Percentiles rank a stretch among this genome's conserved stretches.
Evolutionary conservation across 2,113 vertebrate genomes (phyloP).

Genomic region (Neolamprologus brichardi): DNA sequence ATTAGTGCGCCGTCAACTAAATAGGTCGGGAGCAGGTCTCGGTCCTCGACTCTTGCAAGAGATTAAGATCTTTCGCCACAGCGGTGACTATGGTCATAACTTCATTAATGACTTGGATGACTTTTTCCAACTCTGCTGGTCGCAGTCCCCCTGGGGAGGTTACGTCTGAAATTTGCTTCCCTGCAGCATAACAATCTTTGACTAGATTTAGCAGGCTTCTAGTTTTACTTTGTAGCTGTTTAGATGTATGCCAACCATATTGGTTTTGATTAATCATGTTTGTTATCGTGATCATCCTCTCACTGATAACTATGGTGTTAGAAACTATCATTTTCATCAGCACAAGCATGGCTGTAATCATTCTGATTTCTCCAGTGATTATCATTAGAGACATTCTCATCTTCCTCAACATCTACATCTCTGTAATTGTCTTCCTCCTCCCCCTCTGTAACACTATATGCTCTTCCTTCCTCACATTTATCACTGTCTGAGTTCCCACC

Average conservation of each 20-base stretch:
- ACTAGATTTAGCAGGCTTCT: neutral
- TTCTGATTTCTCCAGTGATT: slow-evolving; percentile 11
- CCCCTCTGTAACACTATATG: neutral
- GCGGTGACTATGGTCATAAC: slow-evolving; percentile 42
- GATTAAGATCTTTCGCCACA: slow-evolving; percentile 47
- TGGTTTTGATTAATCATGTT: neutral
- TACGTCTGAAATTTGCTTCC: neutral
- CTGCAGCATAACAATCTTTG: neutral
- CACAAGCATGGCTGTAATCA: slow-evolving; percentile 3
- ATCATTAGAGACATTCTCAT: slow-evolving; percentile 12
- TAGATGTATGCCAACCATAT: neutral
- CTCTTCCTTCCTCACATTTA: slow-evolving; percentile 19
- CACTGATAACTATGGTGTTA: neutral
- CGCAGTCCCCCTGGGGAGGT: neutral
- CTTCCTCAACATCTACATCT: neutral
- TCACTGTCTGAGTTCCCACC: neutral
- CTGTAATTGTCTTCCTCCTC: slow-evolving; percentile 6
- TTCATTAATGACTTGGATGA: slow-evolving; percentile 55
- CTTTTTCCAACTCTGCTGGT: slow-evolving; percentile 27
- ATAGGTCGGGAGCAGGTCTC: slow-evolving; percentile 40
- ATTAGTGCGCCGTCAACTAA: slow-evolving; percentile 22
- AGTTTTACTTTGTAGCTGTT: neutral
- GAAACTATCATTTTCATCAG: slow-evolving; percentile 37
- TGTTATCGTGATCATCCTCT: neutral
- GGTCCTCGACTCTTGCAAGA: slow-evolving; percentile 4